Base-by-base conservation (phyloP, 2,797 vertebrate genomes). In the Alexandromys oeconomus region DNA sequence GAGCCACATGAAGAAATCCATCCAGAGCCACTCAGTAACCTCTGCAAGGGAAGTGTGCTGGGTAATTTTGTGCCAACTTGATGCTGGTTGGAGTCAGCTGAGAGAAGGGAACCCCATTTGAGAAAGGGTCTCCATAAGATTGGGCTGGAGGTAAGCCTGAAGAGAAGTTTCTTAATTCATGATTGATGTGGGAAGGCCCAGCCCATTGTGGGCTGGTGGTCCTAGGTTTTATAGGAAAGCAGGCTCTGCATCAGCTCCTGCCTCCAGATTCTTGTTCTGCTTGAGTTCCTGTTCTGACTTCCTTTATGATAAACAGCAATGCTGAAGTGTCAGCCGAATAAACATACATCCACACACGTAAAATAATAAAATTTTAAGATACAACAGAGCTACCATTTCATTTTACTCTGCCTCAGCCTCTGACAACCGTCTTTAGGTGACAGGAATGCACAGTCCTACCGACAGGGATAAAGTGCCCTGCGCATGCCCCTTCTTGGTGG, bases 381-480 rank as follows among this genome's bases (percentile, higher is more conserved):
- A 69, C 7, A 19, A 27, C 12, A 13, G 40, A 7, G 7, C 43
- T 43, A 5, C 31, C 0, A 3, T 23, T 7, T 31, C 8, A 29
- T 14, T 29, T 54, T 54, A 54, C 23, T 21, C 0, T 15, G 2
- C 23, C 6, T 10, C 3, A 40, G 65, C 46, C 69, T 37, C 82
- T n/a, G 3, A 23, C 0, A 2, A 59, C 8, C 5, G 3, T 84
- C 63, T 2, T 5, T 10, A 17, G 51, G 65, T 0, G 0, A 37
- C 0, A 0, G 43, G 37, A 69, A 43, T 13, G 25, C 21, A 7
- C 4, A 3, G 54, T 29, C n/a, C 23, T 13, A 11, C 19, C 31
- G 12, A 59, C 6, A 29, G 73, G 48, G 23, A 25, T 29, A 7
- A 43, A 37, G 73, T 0, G 6, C 37, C 43, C 5, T 9, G 5